A percentile compares a stretch with the other conserved stretches of the same genome.
These are phyloP conservation scores for Phaethornis superciliosus DNA, from an alignment of 2,113 vertebrate species.

Conservation along the genomic window DNA sequence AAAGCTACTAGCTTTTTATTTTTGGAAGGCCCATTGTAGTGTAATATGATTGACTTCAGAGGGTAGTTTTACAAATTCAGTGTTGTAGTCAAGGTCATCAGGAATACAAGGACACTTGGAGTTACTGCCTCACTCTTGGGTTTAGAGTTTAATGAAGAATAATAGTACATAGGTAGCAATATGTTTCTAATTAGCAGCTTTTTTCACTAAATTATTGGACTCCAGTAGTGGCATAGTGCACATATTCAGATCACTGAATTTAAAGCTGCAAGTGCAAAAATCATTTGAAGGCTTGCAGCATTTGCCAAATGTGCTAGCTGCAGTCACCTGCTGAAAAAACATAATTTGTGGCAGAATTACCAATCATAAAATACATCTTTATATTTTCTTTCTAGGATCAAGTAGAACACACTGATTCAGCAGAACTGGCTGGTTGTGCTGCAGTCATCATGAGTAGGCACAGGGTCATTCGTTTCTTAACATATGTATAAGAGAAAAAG, in stretches of 20 bases:
- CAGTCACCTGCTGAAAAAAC: conserved; percentile 21
- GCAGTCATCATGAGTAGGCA: conserved; percentile 76
- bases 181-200: conserved; percentile 12
- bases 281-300: conserved; percentile 21
- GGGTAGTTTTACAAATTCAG: conserved; percentile 43
- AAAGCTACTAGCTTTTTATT: conserved; percentile 56
- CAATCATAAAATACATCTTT: conserved; percentile 58
- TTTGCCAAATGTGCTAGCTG: conserved; percentile 41
- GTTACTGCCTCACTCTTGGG: conserved; percentile 3
- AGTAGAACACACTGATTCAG: conserved; percentile 66
- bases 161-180: neutral
- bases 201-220: conserved; percentile 8
- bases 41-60: conserved; percentile 46
- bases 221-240: neutral
- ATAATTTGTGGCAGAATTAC: conserved; percentile 40
- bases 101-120: neutral
- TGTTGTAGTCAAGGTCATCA: conserved; percentile 35
- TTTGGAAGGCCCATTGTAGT: conserved; percentile 31
- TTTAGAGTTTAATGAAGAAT: conserved; percentile 35
- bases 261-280: conserved; percentile 26
- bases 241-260: conserved; percentile 8
- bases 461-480: conserved; percentile 63
- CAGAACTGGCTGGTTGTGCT: conserved; percentile 63
- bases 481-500: conserved; percentile 70
- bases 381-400: conserved; percentile 72